These are phyloP conservation scores for Haliclona indistincta DNA, from an alignment of 37 sponge, comb jelly and placozoan species.

Conservation along the genomic window DNA sequence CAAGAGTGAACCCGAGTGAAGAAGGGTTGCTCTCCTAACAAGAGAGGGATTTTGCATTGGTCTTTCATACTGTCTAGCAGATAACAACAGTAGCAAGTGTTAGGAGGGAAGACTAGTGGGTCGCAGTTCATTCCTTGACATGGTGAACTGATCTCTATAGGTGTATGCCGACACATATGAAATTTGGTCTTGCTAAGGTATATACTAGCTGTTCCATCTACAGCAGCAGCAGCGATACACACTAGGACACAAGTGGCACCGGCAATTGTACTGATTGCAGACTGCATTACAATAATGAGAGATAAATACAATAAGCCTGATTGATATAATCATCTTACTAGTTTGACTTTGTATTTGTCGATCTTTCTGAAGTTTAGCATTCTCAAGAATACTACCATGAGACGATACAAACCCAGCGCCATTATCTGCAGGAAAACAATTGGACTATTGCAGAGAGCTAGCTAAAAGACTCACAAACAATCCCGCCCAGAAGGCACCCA, in stretches of 20 bases:
- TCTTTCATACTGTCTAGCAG: not conserved
- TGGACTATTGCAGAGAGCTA: not conserved
- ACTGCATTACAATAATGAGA: not conserved
- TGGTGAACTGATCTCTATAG: not conserved
- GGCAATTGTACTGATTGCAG: not conserved
- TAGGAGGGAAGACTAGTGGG: slow-evolving; percentile 1
- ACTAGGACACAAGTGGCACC: not conserved
- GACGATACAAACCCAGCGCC: not conserved
- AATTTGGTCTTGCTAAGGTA: slow-evolving; percentile 20
- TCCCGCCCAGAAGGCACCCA: slow-evolving; percentile 36
- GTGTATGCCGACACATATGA: slow-evolving; percentile 12
- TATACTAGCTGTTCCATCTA: slow-evolving; percentile 8
- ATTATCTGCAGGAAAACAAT: slow-evolving; percentile 1
- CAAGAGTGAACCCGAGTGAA: slow-evolving; percentile 30
- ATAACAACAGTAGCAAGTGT: slow-evolving; percentile 46
- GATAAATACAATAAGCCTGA: not conserved
- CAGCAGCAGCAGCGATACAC: not conserved
- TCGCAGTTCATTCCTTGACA: slow-evolving; percentile 11
- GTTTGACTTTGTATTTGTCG: not conserved
- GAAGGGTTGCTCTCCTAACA: slow-evolving; percentile 9
- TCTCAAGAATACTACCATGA: not conserved
- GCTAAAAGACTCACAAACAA: slow-evolving; percentile 5
- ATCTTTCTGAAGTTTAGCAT: not conserved
- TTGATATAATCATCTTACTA: slow-evolving; percentile 4
- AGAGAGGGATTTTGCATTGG: slow-evolving; percentile 19